A percentile compares a stretch with the other conserved stretches of the same genome.
Evolutionary conservation across 2,113 vertebrate genomes (phyloP).

Genomic region (Numida meleagris): DNA sequence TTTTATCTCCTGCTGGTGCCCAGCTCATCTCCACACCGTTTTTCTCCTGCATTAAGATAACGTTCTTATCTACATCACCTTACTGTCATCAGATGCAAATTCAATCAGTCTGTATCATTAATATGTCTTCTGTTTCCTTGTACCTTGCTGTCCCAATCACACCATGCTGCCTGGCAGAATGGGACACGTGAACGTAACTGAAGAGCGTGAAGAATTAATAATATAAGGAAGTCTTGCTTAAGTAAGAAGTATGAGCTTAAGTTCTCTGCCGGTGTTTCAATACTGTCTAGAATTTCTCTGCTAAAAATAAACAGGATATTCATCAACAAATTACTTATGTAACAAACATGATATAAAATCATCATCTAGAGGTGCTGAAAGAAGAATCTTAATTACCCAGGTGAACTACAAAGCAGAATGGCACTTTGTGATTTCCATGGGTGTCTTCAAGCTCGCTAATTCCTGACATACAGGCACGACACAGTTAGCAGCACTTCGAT

Average conservation of each 20-base stretch:
- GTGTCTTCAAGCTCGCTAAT: background rate
- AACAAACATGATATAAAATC: conserved; percentile 50
- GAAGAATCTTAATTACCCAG: background rate
- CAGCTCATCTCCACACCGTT: background rate
- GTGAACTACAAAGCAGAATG: conserved; percentile 21
- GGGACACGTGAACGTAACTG: background rate
- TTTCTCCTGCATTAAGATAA: background rate
- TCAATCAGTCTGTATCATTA: background rate
- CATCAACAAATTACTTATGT: conserved; percentile 28
- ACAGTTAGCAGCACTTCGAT: background rate
- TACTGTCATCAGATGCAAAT: background rate
- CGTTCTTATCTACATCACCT: background rate
- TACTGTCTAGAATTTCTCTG: background rate
- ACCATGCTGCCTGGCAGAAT: background rate
- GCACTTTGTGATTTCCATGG: accelerated
- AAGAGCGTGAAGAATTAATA: background rate
- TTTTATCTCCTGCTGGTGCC: background rate
- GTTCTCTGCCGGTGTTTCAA: background rate
- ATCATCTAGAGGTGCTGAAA: background rate
- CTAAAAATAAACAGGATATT: conserved; percentile 34
- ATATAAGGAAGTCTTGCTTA: background rate
- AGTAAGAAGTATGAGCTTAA: background rate
- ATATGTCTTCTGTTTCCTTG: background rate
- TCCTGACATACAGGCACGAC: background rate
- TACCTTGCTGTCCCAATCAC: background rate